Conservation (phyloP, 2,888 invertebrate species). For the Dorcus hopei region DNA sequence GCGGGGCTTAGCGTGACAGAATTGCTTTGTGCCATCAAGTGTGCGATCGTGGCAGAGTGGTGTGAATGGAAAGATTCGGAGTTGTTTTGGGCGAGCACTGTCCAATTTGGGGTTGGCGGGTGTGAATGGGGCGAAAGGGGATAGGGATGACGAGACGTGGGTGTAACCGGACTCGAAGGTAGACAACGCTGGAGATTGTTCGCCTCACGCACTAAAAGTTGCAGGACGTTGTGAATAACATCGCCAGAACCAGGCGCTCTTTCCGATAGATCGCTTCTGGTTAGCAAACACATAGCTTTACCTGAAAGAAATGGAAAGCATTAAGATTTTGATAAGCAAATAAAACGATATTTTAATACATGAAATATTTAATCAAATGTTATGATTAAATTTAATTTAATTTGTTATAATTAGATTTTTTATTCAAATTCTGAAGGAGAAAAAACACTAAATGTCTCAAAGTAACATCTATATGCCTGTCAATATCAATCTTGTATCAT, state of each 20-base stretch:
- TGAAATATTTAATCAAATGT: too few species aligned
- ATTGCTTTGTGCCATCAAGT: conserved; percentile 70
- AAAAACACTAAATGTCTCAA: too few species aligned
- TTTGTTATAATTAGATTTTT: too few species aligned
- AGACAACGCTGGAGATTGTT: conserved; percentile 74
- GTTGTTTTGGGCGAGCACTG: conserved; percentile 47
- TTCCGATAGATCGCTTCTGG: conserved; percentile 85
- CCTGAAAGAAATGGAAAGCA: conserved; percentile 52
- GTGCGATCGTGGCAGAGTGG: conserved; percentile 61
- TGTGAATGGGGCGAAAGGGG: conserved; percentile 79
- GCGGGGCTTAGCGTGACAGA: conserved; percentile 89
- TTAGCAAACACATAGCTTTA: conserved; percentile 87
- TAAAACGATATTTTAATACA: too few species aligned
- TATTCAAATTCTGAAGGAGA: too few species aligned
- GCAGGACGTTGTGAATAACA: conserved; percentile 88
- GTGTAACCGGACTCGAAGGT: conserved; percentile 78
- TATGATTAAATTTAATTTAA: too few species aligned
- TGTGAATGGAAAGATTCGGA: conserved; percentile 41
- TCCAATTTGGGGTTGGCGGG: conserved; percentile 77
- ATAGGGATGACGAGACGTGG: conserved; percentile 70
- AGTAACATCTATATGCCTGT: too few species aligned
- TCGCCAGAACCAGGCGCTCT: conserved; percentile 92
- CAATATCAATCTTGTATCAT: too few species aligned
- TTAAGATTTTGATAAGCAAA: background rate
- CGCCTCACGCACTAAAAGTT: conserved; percentile 80